Conservation (phyloP, 2,888 invertebrate genomes). For the Acleris holmiana region DNA sequence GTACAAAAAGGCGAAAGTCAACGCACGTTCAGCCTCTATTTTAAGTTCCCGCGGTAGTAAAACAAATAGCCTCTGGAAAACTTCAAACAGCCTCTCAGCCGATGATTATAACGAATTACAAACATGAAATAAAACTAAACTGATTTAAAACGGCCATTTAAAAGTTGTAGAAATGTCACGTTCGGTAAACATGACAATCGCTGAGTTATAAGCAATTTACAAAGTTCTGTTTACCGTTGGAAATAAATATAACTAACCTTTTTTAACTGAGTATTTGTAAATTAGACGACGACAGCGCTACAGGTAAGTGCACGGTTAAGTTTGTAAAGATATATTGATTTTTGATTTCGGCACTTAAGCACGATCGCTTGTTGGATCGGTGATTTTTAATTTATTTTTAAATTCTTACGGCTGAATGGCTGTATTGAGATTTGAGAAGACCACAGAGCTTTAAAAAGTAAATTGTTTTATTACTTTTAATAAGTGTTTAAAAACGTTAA, state of each 20-base stretch:
- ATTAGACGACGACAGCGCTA: neutral
- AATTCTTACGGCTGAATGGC: conserved; percentile 54
- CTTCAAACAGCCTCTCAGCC: conserved; percentile 24
- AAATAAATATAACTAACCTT: neutral
- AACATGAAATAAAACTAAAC: conserved; percentile 39
- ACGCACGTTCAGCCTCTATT: neutral
- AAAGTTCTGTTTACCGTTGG: neutral
- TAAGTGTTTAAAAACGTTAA: no score
- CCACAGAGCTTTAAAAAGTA: no score
- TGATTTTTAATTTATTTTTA: conserved; percentile 68
- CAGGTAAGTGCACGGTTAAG: neutral
- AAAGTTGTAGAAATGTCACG: conserved; percentile 56
- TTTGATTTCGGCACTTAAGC: conserved; percentile 61
- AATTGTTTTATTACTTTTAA: no score
- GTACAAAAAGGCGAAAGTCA: no score
- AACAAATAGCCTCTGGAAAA: conserved; percentile 16
- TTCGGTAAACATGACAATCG: conserved; percentile 56
- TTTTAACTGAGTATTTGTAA: neutral
- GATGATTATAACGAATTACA: conserved; percentile 36
- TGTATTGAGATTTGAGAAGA: conserved; percentile 5
- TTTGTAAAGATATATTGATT: conserved; percentile 52
- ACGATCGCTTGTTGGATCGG: conserved; percentile 59
- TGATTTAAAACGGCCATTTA: conserved; percentile 39
- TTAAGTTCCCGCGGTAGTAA: conserved; percentile 10
- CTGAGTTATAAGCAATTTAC: conserved; percentile 13